Evolutionary conservation across 2,113 vertebrate species (phyloP), one percentile per base, ranked within the genome.

Genomic region (Vombatus ursinus): DNA sequence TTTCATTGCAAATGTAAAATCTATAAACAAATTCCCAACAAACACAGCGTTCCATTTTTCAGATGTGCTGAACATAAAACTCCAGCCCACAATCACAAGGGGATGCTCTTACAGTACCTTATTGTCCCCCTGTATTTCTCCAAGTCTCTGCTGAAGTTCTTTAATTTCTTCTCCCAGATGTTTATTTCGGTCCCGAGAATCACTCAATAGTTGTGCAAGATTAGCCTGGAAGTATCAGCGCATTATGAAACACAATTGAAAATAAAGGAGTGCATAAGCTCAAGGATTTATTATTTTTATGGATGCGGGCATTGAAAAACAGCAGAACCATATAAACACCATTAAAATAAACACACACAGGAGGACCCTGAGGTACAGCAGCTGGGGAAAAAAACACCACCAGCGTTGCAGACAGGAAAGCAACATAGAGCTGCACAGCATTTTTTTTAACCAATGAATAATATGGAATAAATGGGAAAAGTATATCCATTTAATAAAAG

Each of bases 51-150:
- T 96, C 89, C 94, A 0, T 54, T 94, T 93, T 96, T 92, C 91
- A 77, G 94, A 95, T 25, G 92, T 52, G 31, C 24, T 9, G 92
- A 92, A 90, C 48, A 92, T 28, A 93, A 95, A 96, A 61, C 50
- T 50, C 50, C 52, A 37, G 24, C 2, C 47, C 84, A 89, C 10
- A 89, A 90, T 91, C 51, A 25, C 48, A 48, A 3, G 25, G 52
- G 4, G 0, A 24, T 92, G 92, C 61, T 94, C 93, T 52, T 90
- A 22, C 24, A 3, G 91, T 98, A 99, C 99, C 99, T 99, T 99
- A 98, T 99, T 99, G 96, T 99, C 99, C 0, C 99, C 99, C 98
- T 99, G 99, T 90, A 99, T 99, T 98, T 99, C 99, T 68, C 98
- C 98, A 92, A 99, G 98, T 94, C 99, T 99, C 97, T 99, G 99